These are phyloP conservation scores for Phaonia tiefii DNA, from an alignment of 2,888 invertebrate species.

Conservation along the genomic window DNA sequence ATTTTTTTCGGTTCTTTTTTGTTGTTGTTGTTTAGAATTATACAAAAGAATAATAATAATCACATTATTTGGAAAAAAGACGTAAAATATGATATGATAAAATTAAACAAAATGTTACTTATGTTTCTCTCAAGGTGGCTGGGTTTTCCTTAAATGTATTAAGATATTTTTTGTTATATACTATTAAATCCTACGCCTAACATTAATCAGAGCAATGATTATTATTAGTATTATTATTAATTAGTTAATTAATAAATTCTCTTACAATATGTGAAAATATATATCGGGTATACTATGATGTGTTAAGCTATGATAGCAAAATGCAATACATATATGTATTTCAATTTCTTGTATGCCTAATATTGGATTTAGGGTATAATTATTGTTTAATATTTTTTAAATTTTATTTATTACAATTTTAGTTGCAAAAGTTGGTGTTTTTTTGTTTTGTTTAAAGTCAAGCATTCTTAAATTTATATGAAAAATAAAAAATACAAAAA, in stretches of 20 bases:
- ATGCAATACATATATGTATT: not conserved
- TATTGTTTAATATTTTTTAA: constrained; percentile 8
- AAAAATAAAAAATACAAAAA: constrained; percentile 1
- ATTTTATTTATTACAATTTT: constrained; percentile 15
- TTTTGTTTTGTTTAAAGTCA: too few relatives aligned
- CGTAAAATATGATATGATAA: constrained; percentile 17
- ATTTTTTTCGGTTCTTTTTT: too few relatives aligned
- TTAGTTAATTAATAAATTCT: constrained; percentile 40
- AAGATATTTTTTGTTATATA: constrained; percentile 30
- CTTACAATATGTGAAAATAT: constrained; percentile 33
- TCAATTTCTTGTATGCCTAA: not conserved
- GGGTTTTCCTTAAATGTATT: constrained; percentile 8
- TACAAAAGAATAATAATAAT: constrained; percentile 55
- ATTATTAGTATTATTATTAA: constrained; percentile 36
- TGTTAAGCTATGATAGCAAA: not conserved
- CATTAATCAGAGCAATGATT: too few relatives aligned
- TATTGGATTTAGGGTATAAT: constrained; percentile 1
- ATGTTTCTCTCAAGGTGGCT: constrained; percentile 13
- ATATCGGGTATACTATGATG: not conserved
- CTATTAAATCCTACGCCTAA: not conserved
- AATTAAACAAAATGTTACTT: not conserved
- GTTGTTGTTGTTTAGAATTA: constrained; percentile 44
- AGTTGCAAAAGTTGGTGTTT: constrained; percentile 23
- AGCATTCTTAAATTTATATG: constrained; percentile 19
- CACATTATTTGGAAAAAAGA: constrained; percentile 64